Base-by-base conservation (phyloP, 2,888 invertebrate genomes). In the Sphaerophoria rueppellii region DNA sequence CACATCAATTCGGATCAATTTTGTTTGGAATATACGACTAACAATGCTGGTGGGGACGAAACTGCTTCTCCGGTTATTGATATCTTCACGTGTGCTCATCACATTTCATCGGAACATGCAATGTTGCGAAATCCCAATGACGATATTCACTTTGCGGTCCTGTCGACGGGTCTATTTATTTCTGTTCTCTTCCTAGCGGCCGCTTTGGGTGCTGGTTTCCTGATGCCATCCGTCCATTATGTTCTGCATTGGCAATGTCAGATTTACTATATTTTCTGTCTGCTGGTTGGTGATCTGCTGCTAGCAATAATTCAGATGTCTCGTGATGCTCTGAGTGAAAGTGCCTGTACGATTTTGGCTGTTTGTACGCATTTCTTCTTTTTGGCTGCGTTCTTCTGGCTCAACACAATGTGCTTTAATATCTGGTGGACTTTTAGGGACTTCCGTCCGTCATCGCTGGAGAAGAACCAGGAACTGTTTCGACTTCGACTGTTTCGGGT, bases 371-470 rank as follows among this genome's bases (percentile, higher is more conserved):
- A 97, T 90, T 97, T 97, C 93, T 95, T 96, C 92, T 97, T 97
- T 92, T 93, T 97, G 91, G 95, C 97, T 43, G 96, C 97, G 82
- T 97, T 97, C 94, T 97, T 97, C 92, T 97, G 97, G 97, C 94
- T 97, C 63, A 97, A 97, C 92, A 96, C 97, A 86, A 97, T 97
- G 97, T 97, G 97, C 92, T 97, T 97, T 93, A 97, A 97, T 93
- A 96, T 97, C 91, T 97, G 97, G 96, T 97, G 97, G 97, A 97
- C 97, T 24, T 93, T 87, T 93, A 96, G 97, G 86, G 96, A 97
- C 93, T 94, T 97, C 91, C 94, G 97, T 72, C 96, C 97, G 86
- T 96, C 96, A 89, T 95, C 95, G 89, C 93, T 96, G 91, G 97
- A 97, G 92, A 96, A 96, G 91, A 95, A 95, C 88, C 97, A 97